phyloP scores from a whole-genome alignment of 2,113 vertebrate genomes.

The Pseudorasbora parva region DNA sequence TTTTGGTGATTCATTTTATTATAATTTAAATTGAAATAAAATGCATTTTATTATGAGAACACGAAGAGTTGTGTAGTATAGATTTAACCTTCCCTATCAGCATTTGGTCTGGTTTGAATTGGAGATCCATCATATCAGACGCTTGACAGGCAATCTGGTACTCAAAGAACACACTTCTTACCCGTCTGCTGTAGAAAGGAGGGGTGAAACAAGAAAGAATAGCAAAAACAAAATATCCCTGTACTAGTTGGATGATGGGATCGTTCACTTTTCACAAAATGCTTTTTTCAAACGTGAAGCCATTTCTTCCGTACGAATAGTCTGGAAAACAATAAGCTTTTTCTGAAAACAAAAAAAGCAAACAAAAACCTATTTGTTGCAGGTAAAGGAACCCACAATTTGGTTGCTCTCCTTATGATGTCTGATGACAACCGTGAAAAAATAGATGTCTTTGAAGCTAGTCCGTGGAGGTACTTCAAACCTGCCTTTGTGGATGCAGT shows the following conservation, averaged over 20 bases:
- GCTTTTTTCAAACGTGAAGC: neutral
- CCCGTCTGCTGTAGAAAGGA: constrained; percentile 59
- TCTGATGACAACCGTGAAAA: constrained; percentile 32
- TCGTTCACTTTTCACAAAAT: neutral
- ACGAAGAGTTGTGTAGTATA: neutral
- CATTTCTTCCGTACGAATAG: neutral
- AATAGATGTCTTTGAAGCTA: constrained; percentile 22
- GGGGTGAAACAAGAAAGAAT: constrained; percentile 41
- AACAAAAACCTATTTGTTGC: constrained; percentile 19
- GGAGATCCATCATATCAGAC: constrained; percentile 74
- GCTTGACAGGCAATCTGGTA: constrained; percentile 71
- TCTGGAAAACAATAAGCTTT: neutral
- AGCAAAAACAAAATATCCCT: neutral
- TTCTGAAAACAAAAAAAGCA: constrained; percentile 31
- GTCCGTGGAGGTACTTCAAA: constrained; percentile 43
- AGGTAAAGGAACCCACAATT: constrained; percentile 11
- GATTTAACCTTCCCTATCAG: neutral
- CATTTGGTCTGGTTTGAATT: constrained; percentile 62
- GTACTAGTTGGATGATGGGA: constrained; percentile 7
- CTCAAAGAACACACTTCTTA: constrained; percentile 63
- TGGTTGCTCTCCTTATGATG: constrained; percentile 11
- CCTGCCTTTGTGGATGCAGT: constrained; percentile 21
- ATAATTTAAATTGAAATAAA: neutral
- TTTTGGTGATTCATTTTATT: neutral
- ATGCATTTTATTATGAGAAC: neutral